Evolutionary conservation across 2,888 invertebrate genomes (phyloP), one percentile per base, ranked within the genome.

Genomic region (Endomychus coccineus): DNA sequence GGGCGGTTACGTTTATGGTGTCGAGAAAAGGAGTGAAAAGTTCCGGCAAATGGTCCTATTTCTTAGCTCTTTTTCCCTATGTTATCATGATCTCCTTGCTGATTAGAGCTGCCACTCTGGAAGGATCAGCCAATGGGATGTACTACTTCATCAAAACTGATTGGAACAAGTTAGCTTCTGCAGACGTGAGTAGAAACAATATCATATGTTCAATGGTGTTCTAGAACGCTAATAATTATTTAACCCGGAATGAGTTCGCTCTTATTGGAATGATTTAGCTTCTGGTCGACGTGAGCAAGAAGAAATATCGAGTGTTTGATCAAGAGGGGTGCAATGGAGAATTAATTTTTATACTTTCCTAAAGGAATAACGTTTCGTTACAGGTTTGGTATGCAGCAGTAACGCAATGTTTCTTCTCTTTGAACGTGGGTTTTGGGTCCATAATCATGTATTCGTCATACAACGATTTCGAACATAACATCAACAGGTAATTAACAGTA

Each of bases 61-160:
- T 90, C 62, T 78, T 89, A 10, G 89, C 90, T 0, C 62, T 88
- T 2, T 86, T 86, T 59, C 87, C 87, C 1, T 85, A 85, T 53
- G 70, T 83, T 5, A 77, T 88, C 32, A 74, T 88, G 61, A 64
- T 84, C 41, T 75, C 76, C 16, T 65, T 88, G 21, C 70, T 88
- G 9, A 73, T 84, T 33, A 73, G 78, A 34, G 75, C 77, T 0
- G 68, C 67, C 0, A 75, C 74, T 1, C 54, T 79, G 31, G 75
- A 78, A 2, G 87, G 87, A 2, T 79, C 87, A 5, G 69, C 62
- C 2, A 68, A 75, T 12, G 88, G 87, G 1, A 79, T 87, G 16
- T 59, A 78, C 17, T 87, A 79, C 67, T 87, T 88, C 56, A 66
- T 88, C 36, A 77, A 74, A 34, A 87, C 88, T 0, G 73, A 84